phyloP scores from a whole-genome alignment of 2,888 invertebrate genomes.

The Liodrosophila aerea region DNA sequence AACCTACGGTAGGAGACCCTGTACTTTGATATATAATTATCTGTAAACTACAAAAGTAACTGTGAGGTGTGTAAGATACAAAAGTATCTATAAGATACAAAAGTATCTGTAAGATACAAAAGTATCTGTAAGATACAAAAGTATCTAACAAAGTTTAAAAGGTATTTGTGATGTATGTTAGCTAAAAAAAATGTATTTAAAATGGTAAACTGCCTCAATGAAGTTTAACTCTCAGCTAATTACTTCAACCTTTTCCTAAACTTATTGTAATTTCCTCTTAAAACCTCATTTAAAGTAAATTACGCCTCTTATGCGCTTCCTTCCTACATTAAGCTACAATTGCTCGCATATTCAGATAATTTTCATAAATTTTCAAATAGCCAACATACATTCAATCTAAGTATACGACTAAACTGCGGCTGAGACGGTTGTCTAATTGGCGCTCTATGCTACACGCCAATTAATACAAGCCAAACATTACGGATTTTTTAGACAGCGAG shows the following conservation, averaged over 20 bases:
- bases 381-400: conserved; percentile 22
- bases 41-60: too few species aligned
- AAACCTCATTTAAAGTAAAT: not conserved
- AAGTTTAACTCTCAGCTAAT: too few species aligned
- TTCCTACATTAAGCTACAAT: conserved; percentile 36
- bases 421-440: conserved; percentile 57
- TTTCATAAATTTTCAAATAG: conserved; percentile 64
- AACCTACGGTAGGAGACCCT: too few species aligned
- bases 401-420: conserved; percentile 23
- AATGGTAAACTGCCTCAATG: too few species aligned
- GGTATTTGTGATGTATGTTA: too few species aligned
- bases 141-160: too few species aligned
- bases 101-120: too few species aligned
- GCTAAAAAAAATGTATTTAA: too few species aligned
- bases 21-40: too few species aligned
- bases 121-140: too few species aligned
- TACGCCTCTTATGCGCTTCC: not conserved
- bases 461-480: conserved; percentile 58
- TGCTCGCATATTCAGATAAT: conserved; percentile 55
- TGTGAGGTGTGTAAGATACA: too few species aligned
- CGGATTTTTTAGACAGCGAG: conserved; percentile 58
- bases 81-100: too few species aligned
- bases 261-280: not conserved
- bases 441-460: conserved; percentile 52
- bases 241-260: not conserved